Conservation (phyloP, 2,797 vertebrate species). For the Myiotriccus ornatus region DNA sequence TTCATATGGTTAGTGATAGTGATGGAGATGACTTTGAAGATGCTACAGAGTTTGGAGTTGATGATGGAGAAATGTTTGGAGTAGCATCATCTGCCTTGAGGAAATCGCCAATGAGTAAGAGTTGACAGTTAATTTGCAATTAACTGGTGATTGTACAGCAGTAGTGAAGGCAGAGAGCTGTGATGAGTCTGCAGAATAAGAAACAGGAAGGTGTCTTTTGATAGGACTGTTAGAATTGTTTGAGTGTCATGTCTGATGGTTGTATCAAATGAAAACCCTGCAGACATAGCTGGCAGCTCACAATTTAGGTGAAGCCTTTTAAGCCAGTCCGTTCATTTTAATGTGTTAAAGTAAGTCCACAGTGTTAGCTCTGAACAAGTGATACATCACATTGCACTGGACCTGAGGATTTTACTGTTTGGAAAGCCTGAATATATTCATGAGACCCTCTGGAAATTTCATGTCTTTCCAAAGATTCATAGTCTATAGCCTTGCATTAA, state of each 20-base stretch:
- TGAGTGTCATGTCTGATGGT: not conserved
- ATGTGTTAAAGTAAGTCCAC: not conserved
- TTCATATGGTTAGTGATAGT: slow-evolving; percentile 99
- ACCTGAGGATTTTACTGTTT: not conserved
- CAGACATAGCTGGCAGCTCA: not conserved
- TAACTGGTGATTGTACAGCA: not conserved
- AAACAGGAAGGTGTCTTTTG: not conserved
- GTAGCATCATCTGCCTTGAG: slow-evolving; percentile 89
- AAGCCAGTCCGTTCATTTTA: not conserved
- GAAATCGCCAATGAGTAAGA: slow-evolving; percentile 97
- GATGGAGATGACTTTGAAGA: slow-evolving; percentile 98
- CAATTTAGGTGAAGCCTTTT: not conserved
- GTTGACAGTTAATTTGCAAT: not conserved
- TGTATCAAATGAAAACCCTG: not conserved
- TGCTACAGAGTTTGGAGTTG: slow-evolving; percentile 96
- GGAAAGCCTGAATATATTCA: not conserved
- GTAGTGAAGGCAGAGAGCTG: not conserved
- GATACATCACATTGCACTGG: not conserved
- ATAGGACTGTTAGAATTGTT: not conserved
- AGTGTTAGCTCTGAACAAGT: not conserved
- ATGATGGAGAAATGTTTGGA: slow-evolving; percentile 97
- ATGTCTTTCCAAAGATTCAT: not conserved
- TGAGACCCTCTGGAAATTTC: not conserved
- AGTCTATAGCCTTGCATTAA: not conserved
- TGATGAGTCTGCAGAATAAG: not conserved